Conservation (phyloP, 2,113 vertebrate species). For the Clupea harengus region DNA sequence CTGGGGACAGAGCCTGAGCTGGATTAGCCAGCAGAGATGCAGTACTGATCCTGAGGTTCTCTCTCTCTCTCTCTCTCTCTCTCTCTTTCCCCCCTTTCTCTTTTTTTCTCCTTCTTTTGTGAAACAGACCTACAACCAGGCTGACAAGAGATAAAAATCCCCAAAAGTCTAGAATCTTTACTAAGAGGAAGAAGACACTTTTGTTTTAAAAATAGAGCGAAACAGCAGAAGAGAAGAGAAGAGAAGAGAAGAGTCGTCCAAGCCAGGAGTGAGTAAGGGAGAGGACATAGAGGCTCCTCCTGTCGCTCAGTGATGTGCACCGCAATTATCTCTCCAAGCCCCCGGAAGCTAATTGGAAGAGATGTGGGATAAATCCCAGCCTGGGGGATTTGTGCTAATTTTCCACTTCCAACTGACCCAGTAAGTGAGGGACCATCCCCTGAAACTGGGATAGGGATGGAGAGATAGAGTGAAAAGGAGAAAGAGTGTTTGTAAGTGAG, state of each 20-base stretch:
- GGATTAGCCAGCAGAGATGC: constrained; percentile 64
- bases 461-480: background rate
- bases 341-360: constrained; percentile 70
- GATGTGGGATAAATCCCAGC: constrained; percentile 71
- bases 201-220: background rate
- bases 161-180: background rate
- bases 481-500: background rate
- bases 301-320: constrained; percentile 54
- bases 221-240: background rate
- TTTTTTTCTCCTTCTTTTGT: constrained; percentile 18
- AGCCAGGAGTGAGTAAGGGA: constrained; percentile 3
- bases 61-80: constrained; percentile 24
- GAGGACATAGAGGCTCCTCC: constrained; percentile 49
- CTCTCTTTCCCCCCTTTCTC: background rate
- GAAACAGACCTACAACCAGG: background rate
- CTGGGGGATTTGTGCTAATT: constrained; percentile 68
- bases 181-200: background rate
- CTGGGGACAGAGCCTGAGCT: constrained; percentile 55
- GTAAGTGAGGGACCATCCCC: constrained; percentile 60
- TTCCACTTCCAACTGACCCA: constrained; percentile 71
- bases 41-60: constrained; percentile 57
- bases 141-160: background rate
- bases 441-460: constrained; percentile 46
- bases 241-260: background rate
- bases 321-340: constrained; percentile 67